Conservation (phyloP, 1,140 invertebrate genomes). For the Xylocopa sonorina region DNA sequence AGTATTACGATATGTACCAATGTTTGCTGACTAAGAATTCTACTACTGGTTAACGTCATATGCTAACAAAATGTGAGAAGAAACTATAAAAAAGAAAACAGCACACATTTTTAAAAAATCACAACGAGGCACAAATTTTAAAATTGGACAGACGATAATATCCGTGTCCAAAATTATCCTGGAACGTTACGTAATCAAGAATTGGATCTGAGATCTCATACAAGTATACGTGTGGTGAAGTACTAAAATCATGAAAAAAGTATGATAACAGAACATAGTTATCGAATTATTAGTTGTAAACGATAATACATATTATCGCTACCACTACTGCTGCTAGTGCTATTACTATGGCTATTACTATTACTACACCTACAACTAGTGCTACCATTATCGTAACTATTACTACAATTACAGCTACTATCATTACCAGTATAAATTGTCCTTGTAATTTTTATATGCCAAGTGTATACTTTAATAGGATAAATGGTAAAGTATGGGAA, state of each 20-base stretch:
- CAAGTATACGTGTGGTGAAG: constrained; percentile 57
- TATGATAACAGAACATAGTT: constrained; percentile 48
- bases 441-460: constrained; percentile 74
- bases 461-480: constrained; percentile 70
- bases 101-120: constrained; percentile 26
- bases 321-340: constrained; percentile 52
- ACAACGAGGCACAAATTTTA: constrained; percentile 40
- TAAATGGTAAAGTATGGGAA: constrained; percentile 47
- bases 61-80: constrained; percentile 33
- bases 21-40: constrained; percentile 43
- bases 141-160: neutral
- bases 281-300: constrained; percentile 56
- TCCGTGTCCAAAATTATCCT: constrained; percentile 1
- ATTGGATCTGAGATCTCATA: constrained; percentile 32
- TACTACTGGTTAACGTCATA: constrained; percentile 47
- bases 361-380: constrained; percentile 56
- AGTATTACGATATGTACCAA: constrained; percentile 50
- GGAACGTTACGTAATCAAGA: constrained; percentile 22
- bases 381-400: constrained; percentile 63
- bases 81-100: constrained; percentile 13
- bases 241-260: constrained; percentile 18
- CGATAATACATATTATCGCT: constrained; percentile 52
- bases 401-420: constrained; percentile 52
- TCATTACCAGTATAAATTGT: constrained; percentile 68
- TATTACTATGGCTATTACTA: constrained; percentile 58